phyloP scores from a whole-genome alignment of 2,888 invertebrate species.

The Noctua pronuba region DNA sequence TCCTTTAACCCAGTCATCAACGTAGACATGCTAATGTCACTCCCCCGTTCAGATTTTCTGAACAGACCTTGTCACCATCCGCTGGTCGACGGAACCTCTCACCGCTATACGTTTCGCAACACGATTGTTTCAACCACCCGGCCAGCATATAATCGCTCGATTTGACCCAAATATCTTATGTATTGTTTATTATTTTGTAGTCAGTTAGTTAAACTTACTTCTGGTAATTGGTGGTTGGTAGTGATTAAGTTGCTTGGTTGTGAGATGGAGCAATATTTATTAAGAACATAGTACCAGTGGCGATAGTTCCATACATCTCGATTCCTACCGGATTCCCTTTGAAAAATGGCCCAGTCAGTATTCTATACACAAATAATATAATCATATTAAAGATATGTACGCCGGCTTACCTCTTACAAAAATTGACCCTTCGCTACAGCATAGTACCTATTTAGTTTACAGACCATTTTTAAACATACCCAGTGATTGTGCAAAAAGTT shows the following conservation, averaged over 20 bases:
- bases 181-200: conserved; percentile 63
- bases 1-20: conserved; percentile 5
- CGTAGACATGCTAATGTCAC: conserved; percentile 26
- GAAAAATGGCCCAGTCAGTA: no score
- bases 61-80: conserved; percentile 67
- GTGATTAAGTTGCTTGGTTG: conserved; percentile 15
- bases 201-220: conserved; percentile 13
- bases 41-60: conserved; percentile 11
- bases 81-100: conserved; percentile 64
- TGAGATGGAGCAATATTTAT: neutral
- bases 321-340: no score
- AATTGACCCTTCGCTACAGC: no score
- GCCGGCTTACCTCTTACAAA: no score
- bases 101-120: conserved; percentile 67
- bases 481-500: no score
- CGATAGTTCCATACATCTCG: no score
- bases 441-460: no score
- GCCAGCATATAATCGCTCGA: conserved; percentile 62
- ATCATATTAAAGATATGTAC: no score
- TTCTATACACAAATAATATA: no score
- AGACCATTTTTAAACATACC: no score
- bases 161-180: conserved; percentile 63
- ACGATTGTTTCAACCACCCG: conserved; percentile 68
- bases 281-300: no score
- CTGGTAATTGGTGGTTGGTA: conserved; percentile 11